Evolutionary conservation across 2,113 vertebrate genomes (phyloP).

Genomic region (Corapipo altera): DNA sequence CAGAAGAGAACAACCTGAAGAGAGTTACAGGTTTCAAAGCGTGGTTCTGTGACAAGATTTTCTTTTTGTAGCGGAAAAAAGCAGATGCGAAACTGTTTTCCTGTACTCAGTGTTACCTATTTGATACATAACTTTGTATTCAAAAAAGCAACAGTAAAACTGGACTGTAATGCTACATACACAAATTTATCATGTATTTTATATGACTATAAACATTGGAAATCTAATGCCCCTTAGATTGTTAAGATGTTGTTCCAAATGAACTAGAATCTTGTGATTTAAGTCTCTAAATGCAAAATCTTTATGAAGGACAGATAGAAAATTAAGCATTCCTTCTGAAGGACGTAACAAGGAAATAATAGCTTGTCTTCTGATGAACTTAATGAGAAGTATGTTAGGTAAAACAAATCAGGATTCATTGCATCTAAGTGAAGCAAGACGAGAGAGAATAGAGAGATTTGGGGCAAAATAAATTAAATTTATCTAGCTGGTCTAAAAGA

Average conservation of each 20-base stretch:
- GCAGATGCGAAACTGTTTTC: neutral
- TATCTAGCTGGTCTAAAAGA: neutral
- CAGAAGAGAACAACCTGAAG: neutral
- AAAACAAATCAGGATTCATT: constrained; percentile 28
- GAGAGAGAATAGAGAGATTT: neutral
- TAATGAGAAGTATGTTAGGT: neutral
- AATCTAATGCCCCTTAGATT: neutral
- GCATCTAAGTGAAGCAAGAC: constrained; percentile 6
- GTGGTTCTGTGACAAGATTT: neutral
- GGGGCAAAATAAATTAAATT: constrained; percentile 33
- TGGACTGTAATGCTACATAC: neutral
- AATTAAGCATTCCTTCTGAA: neutral
- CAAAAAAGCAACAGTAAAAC: neutral
- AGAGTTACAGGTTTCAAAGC: neutral
- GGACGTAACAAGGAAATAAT: neutral
- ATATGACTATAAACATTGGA: neutral
- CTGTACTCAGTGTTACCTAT: neutral
- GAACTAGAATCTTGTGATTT: neutral
- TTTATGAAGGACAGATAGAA: neutral
- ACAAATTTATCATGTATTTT: neutral
- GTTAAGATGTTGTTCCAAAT: neutral
- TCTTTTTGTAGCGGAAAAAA: neutral
- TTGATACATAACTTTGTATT: neutral
- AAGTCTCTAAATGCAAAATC: neutral
- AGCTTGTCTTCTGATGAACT: neutral